Base-by-base conservation (phyloP, 2,113 vertebrate genomes). In the Thryonomys swinderianus region DNA sequence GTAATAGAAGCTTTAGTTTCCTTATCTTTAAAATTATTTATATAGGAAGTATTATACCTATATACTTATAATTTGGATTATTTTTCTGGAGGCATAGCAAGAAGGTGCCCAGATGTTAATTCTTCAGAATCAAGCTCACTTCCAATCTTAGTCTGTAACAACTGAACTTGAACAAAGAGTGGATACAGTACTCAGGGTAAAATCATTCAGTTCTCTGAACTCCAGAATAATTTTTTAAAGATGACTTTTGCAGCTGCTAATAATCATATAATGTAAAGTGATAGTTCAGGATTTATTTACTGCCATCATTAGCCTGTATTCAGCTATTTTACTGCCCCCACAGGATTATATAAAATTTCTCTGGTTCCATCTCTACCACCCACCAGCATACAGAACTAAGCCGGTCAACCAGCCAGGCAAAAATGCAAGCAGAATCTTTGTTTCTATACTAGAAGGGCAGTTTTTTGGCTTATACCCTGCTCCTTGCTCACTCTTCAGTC, bases 11-110 rank as follows among this genome's bases (percentile, higher is more conserved):
- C 12, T 85, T 85, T 90, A 9, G 27, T 53, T 74, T 90, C 76
- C 51, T 83, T 95, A 85, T 57, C 55, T 88, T 94, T 51, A 90
- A 88, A 81, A 94, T 57, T 62, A 88, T 62, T 93, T 81, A 48
- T 73, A 82, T 67, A 71, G 12, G 13, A 84, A 89, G 81, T 55
- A 82, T 78, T 27, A 37, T 30, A 40, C 25, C 53, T 57, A 48
- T 7, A 59, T 67, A 94, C 90, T 89, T 80, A 62, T 93, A 86
- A 93, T 74, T 96, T 93, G 11, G 20, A 93, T 92, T 96, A 61
- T 74, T 96, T n/a, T 95, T 94, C 42, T 93, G 48, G 20, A 90
- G 48, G 59, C 20, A 57, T 82, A 62, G 3, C 32, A 71, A 67
- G 91, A 94, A 85, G 64, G 37, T 78, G 25, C 73, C 17, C 51